Base-by-base conservation (phyloP, 2,797 vertebrate genomes). In the Hydrocynus forskahlii region DNA sequence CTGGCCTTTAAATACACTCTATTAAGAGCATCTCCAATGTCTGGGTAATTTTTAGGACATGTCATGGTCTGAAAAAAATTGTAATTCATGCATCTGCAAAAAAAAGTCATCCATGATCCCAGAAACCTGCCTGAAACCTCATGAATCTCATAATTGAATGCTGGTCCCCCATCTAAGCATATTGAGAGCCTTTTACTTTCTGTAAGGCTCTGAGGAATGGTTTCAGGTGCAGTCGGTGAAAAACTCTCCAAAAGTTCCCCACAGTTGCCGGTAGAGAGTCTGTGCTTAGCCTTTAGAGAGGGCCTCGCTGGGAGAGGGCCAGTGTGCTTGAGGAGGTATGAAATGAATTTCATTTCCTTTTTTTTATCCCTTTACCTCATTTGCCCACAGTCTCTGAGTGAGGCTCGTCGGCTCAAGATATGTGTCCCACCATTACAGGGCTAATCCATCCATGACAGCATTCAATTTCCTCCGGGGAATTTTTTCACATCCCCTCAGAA, bases 401-500 rank as follows among this genome's bases (percentile, higher is more conserved):
- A 94, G 94, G 89, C 91, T 96, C 95, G 95, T 96, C 94, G 93
- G 95, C 90, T 95, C 92, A 93, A 97, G 95, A 97, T 97, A 96
- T 95, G 97, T 97, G 96, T 96, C 95, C 95, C 95, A 94, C 96
- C 95, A 98, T 98, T 97, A 97, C 96, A 95, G 95, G 94, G 95
- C 94, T 97, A 98, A 98, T 98, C 96, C 97, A 99, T 97, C 97
- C 97, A 97, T 98, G 97, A 98, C 97, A 97, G 96, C 96, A 96
- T 97, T 97, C 96, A 97, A 97, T 97, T 97, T 97, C 96, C 96
- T 96, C 94, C 91, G 92, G 96, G 96, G 97, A 97, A 97, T 96
- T 97, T 96, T 81, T 66, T 66, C 40, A 57, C 40, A 81, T 76
- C 76, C 48, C 78, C 94, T 93, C 92, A 91, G 60, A 93, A 94